phyloP scores from a whole-genome alignment of 2,888 invertebrate species.

The Deilephila porcellus region DNA sequence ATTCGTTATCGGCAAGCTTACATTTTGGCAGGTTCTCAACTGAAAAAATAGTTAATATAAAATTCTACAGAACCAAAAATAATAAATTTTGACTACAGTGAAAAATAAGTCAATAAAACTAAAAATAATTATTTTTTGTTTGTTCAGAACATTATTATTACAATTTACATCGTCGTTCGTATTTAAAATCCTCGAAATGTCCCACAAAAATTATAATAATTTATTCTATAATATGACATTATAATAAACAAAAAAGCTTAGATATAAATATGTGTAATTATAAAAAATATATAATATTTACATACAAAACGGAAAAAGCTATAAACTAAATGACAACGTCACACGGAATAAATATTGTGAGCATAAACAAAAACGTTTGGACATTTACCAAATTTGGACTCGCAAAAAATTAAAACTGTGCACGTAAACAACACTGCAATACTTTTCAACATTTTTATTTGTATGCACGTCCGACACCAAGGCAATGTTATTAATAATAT shows the following conservation, averaged over 20 bases:
- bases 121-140: no score
- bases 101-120: not conserved
- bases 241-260: not conserved
- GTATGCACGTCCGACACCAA: not conserved
- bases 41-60: conserved; percentile 31
- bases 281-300: not conserved
- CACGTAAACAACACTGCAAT: conserved; percentile 35
- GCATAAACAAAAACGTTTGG: conserved; percentile 30
- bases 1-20: conserved; percentile 50
- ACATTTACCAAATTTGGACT: conserved; percentile 44
- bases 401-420: conserved; percentile 36
- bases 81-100: not conserved
- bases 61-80: not conserved
- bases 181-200: no score
- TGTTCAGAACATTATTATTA: no score
- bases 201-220: not conserved
- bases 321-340: conserved; percentile 12
- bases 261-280: not conserved
- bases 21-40: conserved; percentile 57
- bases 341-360: not conserved
- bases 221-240: no score
- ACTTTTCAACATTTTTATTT: conserved; percentile 39
- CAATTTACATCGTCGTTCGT: no score
- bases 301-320: not conserved
- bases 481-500: not conserved